Conservation (phyloP, 2,113 vertebrate genomes). For the Sus scrofa region T2T-Sscrofa CM000827.6:109355001-109355500, state of each 20-base stretch:
- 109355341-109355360: neutral
- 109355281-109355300: neutral
- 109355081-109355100: neutral
- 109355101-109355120: too few species aligned
- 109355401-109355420: neutral
- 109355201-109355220: neutral
- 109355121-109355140: neutral
- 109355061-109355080: neutral
- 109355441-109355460: neutral
- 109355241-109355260: neutral
- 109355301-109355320: neutral
- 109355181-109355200: neutral
- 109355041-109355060: neutral
- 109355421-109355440: neutral
- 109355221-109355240: accelerated
- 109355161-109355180: neutral
- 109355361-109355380: neutral
- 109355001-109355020: neutral
- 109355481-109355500: neutral
- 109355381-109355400: neutral
- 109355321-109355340: neutral
- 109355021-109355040: neutral
- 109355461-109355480: neutral
- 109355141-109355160: neutral
- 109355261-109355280: neutral